Evolutionary conservation across 2,797 vertebrate species (phyloP).

Genomic region (Enteromius anoplus): DNA sequence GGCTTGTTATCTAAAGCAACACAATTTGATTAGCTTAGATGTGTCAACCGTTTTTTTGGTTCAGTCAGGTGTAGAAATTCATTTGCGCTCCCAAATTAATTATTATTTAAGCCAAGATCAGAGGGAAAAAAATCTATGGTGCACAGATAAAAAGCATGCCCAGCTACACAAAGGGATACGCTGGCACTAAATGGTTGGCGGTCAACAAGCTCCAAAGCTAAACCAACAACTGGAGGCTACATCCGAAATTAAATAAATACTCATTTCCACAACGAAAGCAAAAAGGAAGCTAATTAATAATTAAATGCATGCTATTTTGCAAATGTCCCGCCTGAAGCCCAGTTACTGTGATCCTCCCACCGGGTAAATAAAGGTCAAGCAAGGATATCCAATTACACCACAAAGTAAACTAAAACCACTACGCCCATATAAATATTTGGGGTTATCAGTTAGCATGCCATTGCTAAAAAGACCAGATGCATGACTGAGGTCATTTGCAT

Average conservation of each 20-base stretch:
- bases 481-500: not conserved
- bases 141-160: slow-evolving; percentile 32
- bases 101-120: slow-evolving; percentile 27
- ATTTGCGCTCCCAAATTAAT: slow-evolving; percentile 29
- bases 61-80: slow-evolving; percentile 33
- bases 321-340: slow-evolving; percentile 26
- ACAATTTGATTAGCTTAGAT: not conserved
- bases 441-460: not conserved
- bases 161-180: slow-evolving; percentile 9
- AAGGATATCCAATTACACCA: slow-evolving; percentile 23
- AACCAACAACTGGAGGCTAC: slow-evolving; percentile 28
- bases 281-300: slow-evolving; percentile 39
- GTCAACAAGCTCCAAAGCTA: slow-evolving; percentile 20
- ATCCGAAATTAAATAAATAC: slow-evolving; percentile 33
- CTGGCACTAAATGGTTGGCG: slow-evolving; percentile 21
- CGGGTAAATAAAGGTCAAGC: slow-evolving; percentile 12
- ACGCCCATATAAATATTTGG: not conserved
- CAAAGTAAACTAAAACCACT: slow-evolving; percentile 12
- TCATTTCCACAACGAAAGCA: slow-evolving; percentile 20
- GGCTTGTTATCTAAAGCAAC: slow-evolving; percentile 10
- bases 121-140: slow-evolving; percentile 26
- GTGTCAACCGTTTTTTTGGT: not conserved
- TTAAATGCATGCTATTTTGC: not conserved
- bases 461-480: slow-evolving; percentile 11
- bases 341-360: slow-evolving; percentile 31